phyloP scores from a whole-genome alignment of 2,888 invertebrate species.

The Drosophila siamana region DNA sequence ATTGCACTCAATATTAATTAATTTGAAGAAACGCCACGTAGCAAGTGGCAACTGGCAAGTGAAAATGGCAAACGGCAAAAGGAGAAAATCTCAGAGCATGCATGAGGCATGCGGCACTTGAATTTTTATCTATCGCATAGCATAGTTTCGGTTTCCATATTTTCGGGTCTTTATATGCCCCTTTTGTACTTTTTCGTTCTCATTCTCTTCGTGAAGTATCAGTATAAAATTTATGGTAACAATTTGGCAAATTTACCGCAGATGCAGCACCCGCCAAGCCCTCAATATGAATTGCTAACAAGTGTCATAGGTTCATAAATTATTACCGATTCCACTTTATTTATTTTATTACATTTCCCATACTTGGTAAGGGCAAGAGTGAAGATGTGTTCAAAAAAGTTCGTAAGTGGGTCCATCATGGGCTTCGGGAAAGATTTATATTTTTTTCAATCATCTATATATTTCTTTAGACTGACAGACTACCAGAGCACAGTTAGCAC shows the following conservation, averaged over 20 bases:
- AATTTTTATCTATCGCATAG: conserved; percentile 27
- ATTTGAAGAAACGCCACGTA: conserved; percentile 39
- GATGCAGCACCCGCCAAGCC: conserved; percentile 22
- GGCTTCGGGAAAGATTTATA: no score
- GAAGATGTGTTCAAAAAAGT: no score
- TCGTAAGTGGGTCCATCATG: no score
- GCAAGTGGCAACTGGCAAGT: conserved; percentile 24
- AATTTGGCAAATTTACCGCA: conserved; percentile 71
- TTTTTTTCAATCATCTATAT: no score
- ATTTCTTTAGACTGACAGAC: no score
- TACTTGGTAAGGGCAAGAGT: no score
- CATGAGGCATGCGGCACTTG: conserved; percentile 20
- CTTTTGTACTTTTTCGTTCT: conserved; percentile 13
- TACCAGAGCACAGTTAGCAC: no score
- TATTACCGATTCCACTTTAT: conserved; percentile 52
- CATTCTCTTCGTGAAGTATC: conserved; percentile 23
- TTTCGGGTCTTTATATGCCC: conserved; percentile 10
- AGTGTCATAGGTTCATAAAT: conserved; percentile 69
- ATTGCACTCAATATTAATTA: conserved; percentile 64
- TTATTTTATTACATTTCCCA: conserved; percentile 41
- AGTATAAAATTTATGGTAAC: conserved; percentile 62
- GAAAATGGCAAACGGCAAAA: conserved; percentile 21
- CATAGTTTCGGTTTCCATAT: conserved; percentile 24
- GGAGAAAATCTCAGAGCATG: conserved; percentile 23
- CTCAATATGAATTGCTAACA: conserved; percentile 30